A percentile compares a stretch with the other conserved stretches of the same genome.
Evolutionary conservation across 2,797 vertebrate genomes (phyloP).

Genomic region (Neoniphon sammara): DNA sequence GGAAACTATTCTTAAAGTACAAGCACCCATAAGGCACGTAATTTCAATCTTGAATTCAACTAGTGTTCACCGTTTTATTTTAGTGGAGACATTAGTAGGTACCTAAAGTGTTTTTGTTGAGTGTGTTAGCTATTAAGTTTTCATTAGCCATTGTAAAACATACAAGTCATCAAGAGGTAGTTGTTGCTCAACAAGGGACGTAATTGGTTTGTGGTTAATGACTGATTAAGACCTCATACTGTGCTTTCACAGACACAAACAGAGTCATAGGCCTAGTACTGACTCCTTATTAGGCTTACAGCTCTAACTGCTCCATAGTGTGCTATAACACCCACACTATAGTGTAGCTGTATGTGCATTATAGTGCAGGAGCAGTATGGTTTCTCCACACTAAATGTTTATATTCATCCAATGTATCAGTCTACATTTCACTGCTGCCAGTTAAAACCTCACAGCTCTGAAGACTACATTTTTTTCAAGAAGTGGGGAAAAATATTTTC

Average conservation of each 20-base stretch:
- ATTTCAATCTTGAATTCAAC: slow-evolving; percentile 32
- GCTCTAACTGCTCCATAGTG: too few relatives aligned
- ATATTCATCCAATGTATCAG: too few relatives aligned
- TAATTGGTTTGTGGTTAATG: slow-evolving; percentile 69
- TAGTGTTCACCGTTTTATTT: slow-evolving; percentile 44
- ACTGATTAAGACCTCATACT: slow-evolving; percentile 37
- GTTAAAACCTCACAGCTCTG: too few relatives aligned
- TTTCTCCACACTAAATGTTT: background rate
- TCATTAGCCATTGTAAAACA: slow-evolving; percentile 64
- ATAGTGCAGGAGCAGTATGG: background rate
- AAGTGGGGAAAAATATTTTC: background rate
- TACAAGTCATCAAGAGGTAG: slow-evolving; percentile 72
- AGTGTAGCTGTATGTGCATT: background rate
- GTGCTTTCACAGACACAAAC: background rate
- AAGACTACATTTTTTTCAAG: background rate
- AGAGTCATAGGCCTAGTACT: background rate
- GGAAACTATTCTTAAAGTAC: background rate
- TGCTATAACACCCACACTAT: too few relatives aligned
- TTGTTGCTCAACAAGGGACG: slow-evolving; percentile 57
- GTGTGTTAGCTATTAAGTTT: slow-evolving; percentile 63
- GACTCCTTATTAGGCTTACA: background rate
- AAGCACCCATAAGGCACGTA: background rate
- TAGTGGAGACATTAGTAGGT: slow-evolving; percentile 59
- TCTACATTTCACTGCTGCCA: too few relatives aligned
- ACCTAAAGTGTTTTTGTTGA: slow-evolving; percentile 45